phyloP scores from a whole-genome alignment of 2,113 vertebrate species.

The Silurus meridionalis region DNA sequence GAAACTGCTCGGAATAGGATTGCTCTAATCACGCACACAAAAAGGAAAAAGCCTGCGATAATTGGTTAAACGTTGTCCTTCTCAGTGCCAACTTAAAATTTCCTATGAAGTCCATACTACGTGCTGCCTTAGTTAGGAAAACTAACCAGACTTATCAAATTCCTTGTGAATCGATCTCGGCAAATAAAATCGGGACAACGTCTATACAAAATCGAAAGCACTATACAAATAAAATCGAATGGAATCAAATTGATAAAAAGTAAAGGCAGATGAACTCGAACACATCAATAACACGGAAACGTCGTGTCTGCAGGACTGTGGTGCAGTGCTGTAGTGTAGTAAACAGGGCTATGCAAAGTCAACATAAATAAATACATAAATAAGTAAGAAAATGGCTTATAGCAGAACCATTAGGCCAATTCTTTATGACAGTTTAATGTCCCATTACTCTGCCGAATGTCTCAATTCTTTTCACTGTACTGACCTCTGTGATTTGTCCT shows the following conservation, averaged over 20 bases:
- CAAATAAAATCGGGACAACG: not conserved
- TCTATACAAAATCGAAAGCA: too few species aligned
- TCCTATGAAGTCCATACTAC: too few species aligned
- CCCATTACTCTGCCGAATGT: not conserved
- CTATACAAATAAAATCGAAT: too few species aligned
- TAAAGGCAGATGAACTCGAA: too few species aligned
- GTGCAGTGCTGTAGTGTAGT: not conserved
- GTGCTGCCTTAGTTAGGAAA: too few species aligned
- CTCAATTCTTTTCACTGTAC: not conserved
- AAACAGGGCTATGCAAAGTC: not conserved
- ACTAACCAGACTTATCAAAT: not conserved
- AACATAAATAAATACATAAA: not conserved
- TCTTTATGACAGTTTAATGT: not conserved
- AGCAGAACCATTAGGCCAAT: not conserved
- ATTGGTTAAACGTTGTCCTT: not conserved
- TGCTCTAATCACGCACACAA: conserved; percentile 63
- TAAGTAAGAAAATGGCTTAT: not conserved
- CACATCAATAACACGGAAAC: not conserved
- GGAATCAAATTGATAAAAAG: too few species aligned
- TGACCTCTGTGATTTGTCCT: not conserved
- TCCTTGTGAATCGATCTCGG: not conserved
- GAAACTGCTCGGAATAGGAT: conserved; percentile 65
- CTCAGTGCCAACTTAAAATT: not conserved
- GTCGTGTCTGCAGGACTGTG: not conserved
- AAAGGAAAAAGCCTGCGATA: not conserved